Evolutionary conservation across 2,888 invertebrate genomes (phyloP).

Genomic region (Plagodis pulveraria): DNA sequence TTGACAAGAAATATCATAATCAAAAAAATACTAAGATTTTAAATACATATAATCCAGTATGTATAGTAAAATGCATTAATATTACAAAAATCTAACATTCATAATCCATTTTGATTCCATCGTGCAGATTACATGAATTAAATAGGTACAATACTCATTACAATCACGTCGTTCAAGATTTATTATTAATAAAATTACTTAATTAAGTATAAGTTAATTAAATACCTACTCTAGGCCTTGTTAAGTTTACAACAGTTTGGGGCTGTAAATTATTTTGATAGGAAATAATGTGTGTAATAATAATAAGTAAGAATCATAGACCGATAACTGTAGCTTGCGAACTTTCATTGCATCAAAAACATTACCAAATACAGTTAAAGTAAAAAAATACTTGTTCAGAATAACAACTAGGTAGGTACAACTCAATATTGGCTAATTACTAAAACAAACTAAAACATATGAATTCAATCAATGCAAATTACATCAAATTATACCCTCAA

Average conservation of each 20-base stretch:
- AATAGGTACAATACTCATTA: too few relatives aligned
- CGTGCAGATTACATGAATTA: conserved; percentile 17
- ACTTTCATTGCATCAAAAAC: too few relatives aligned
- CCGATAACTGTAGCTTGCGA: neutral
- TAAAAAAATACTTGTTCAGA: too few relatives aligned
- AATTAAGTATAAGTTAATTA: conserved; percentile 4
- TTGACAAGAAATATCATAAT: conserved; percentile 33
- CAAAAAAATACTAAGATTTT: conserved; percentile 38
- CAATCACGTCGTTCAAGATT: too few relatives aligned
- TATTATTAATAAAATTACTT: too few relatives aligned
- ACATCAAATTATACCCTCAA: too few relatives aligned
- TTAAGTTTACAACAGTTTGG: conserved; percentile 7
- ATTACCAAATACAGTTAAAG: too few relatives aligned
- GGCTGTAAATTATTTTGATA: conserved; percentile 5
- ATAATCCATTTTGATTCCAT: conserved; percentile 16
- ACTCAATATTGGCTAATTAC: too few relatives aligned
- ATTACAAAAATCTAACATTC: conserved; percentile 26
- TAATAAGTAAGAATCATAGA: conserved; percentile 4
- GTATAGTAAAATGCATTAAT: conserved; percentile 23
- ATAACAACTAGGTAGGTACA: too few relatives aligned
- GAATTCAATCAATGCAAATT: too few relatives aligned
- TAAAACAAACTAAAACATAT: too few relatives aligned
- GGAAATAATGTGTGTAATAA: neutral
- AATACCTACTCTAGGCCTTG: conserved; percentile 14
- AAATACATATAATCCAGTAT: conserved; percentile 26